A percentile compares a stretch with the other conserved stretches of the same genome.
phyloP scores from a whole-genome alignment of 2,113 vertebrate genomes.

The Baryphthengus martii region DNA sequence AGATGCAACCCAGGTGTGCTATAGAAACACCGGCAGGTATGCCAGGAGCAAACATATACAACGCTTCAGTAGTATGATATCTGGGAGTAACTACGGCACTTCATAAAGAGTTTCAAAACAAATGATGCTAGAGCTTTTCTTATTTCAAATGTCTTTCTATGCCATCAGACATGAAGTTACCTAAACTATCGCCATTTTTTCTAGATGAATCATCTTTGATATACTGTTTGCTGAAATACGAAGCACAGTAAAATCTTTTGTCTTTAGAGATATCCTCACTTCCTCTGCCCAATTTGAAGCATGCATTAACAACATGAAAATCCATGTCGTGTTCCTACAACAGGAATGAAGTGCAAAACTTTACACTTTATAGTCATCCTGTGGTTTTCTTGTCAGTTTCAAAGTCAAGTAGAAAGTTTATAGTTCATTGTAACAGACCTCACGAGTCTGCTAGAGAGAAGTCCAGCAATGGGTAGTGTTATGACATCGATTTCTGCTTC shows the following conservation, averaged over 20 bases:
- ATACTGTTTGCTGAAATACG: neutral
- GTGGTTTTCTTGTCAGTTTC: neutral
- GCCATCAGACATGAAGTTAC: neutral
- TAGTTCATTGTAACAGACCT: neutral
- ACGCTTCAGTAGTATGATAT: neutral
- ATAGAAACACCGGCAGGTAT: neutral
- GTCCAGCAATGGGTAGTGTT: neutral
- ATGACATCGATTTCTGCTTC: neutral
- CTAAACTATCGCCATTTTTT: neutral
- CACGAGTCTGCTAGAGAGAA: neutral
- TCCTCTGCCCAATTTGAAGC: neutral
- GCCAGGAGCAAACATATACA: neutral
- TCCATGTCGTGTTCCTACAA: neutral
- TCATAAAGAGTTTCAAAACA: neutral
- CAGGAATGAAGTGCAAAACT: neutral
- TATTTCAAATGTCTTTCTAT: neutral
- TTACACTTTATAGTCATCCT: neutral
- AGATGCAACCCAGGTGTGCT: neutral
- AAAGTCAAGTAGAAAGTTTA: neutral
- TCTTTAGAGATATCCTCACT: neutral
- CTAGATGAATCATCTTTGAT: neutral
- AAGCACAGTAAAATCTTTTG: neutral
- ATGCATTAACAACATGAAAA: neutral
- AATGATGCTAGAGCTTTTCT: neutral
- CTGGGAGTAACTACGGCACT: neutral